Base-by-base conservation (phyloP, 1,140 invertebrate genomes). In the Tribolium madens region DNA sequence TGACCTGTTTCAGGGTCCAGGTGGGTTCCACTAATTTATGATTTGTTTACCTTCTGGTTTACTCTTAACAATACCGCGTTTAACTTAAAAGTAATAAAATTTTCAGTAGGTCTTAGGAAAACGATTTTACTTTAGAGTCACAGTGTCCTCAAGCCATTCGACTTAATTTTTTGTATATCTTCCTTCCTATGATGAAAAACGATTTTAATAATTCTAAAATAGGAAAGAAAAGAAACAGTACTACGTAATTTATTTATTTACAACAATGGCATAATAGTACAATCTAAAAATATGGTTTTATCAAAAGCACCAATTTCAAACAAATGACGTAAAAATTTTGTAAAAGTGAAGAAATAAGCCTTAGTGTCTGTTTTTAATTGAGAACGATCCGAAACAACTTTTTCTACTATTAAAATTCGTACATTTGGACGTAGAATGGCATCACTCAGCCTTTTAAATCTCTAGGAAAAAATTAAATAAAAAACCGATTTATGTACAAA, bases 251-350 rank as follows among this genome's bases (percentile, higher is more conserved):
- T 15, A 17, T 73, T 73, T 73, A 73, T 73, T 73, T 73, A 73
- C 31, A 73, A 26, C 13, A 72, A 57, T 73, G 71, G 71, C 50
- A 71, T 48, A 48, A 78, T 78, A 78, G 33, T 78, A 80, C 75
- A 80, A 73, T 80, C 79, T 78, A 76, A 80, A 80, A 80, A 80
- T 80, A 80, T 78, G 75, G 71, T 78, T 80, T 78, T 80, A 71
- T 79, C 52, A 76, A 76, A 79, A 79, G 72, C 75, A 79, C 72
- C 77, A 53, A 79, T 73, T 47, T 64, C 52, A 74, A 78, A 69
- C 72, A 57, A 50, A 73, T 46, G 33, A 47, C 31, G 46, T 17
- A 71, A 72, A 76, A 60, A 70, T 52, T 70, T 53, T 33, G 52
- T 53, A 60, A 60, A 52, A 42, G 33, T 53, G 36, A 74, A 74